Base-by-base conservation (phyloP, 1,140 invertebrate species). In the Pseudomyrmex cubaensis region DNA sequence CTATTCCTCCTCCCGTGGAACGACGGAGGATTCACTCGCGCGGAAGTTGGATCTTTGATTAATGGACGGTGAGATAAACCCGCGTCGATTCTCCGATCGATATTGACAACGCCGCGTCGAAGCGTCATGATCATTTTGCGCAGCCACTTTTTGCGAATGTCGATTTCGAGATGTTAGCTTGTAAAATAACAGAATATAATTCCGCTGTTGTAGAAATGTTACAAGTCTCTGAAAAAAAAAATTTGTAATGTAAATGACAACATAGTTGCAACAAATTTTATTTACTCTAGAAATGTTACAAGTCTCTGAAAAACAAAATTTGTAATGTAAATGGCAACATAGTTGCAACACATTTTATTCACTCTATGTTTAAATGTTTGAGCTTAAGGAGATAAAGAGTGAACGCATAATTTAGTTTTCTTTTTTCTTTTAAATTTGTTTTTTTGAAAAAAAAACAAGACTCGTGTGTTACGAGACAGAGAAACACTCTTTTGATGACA, bases 11-110 rank as follows among this genome's bases (percentile, higher is more conserved):
- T 82, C 85, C 76, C 62, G 88, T 88, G 82, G 78, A 77, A 83
- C 87, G 76, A 88, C 78, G 66, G 82, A 89, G 59, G 82, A 92
- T 22, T 70, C 91, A 91, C 77, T 91, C 90, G 90, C 88, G 90
- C 74, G 91, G 91, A 91, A 92, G 90, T 88, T 80, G 74, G 74
- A 74, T 82, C 84, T 88, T 88, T 89, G 87, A 89, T 89, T 89
- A 89, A 89, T 89, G 84, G 78, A 76, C 20, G 63, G 9, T 56
- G 70, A 78, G 84, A 89, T 89, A 88, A 89, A 88, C 83, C 2
- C 56, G 74, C 52, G 17, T 62, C 74, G 74, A 57, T 46, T 59
- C 72, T 25, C 52, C 35, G 52, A 83, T 73, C 72, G 20, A 48
- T 57, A 86, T 72, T 80, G 73, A 83, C 35, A 15, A 25, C 46